phyloP scores from a whole-genome alignment of 2,113 vertebrate genomes.

The Camelus dromedarius region DNA sequence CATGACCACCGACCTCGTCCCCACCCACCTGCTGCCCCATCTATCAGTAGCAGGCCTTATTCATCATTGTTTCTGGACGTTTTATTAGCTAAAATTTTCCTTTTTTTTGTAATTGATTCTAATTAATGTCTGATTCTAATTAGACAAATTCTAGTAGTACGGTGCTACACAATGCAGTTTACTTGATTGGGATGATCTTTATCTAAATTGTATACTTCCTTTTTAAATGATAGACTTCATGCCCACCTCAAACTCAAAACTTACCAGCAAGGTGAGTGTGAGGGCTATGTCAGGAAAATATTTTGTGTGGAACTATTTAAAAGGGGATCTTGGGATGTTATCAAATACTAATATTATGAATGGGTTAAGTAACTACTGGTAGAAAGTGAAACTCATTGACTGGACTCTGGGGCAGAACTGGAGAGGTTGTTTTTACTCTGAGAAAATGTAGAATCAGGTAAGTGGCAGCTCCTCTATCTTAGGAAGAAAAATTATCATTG shows the following conservation, averaged over 20 bases:
- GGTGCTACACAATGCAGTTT: neutral
- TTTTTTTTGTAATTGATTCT: neutral
- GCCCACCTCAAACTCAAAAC: neutral
- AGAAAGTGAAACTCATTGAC: neutral
- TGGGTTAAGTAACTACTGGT: neutral
- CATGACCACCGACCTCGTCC: rapidly evolving
- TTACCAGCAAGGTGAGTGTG: neutral
- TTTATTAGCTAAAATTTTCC: neutral
- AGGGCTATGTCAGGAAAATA: neutral
- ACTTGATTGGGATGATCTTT: neutral
- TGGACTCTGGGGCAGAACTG: neutral
- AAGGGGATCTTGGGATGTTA: neutral
- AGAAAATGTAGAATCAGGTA: neutral
- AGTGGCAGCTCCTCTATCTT: neutral
- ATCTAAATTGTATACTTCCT: neutral
- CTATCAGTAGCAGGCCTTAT: neutral
- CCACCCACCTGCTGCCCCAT: neutral
- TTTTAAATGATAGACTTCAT: neutral
- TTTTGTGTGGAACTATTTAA: neutral
- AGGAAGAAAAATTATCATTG: neutral
- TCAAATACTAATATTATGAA: neutral
- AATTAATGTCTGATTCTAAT: too few species aligned
- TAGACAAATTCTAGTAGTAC: neutral
- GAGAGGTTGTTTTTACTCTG: neutral
- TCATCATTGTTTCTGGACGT: neutral